Evolutionary conservation across 2,888 invertebrate genomes (phyloP).

Genomic region (Amaurobius ferox): DNA sequence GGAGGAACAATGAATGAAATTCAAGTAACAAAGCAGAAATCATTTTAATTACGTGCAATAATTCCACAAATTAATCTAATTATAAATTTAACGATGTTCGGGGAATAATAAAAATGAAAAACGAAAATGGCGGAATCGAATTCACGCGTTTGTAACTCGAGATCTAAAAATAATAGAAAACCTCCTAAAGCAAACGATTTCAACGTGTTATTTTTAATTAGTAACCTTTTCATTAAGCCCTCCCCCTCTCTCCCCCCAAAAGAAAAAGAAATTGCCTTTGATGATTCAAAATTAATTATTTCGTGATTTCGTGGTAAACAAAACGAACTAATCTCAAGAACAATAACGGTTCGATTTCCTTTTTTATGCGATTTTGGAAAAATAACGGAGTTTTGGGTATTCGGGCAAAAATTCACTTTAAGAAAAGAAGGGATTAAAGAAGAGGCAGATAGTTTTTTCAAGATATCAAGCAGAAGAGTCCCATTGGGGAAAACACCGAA

Average conservation of each 20-base stretch:
- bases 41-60: slow-evolving; percentile 2
- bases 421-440: not conserved
- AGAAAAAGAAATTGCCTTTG: not conserved
- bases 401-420: not conserved
- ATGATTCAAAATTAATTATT: slow-evolving; percentile 14
- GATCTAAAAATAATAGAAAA: slow-evolving; percentile 6
- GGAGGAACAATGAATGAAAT: not conserved
- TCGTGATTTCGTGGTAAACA: not conserved
- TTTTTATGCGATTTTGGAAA: not conserved
- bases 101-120: not conserved
- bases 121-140: not conserved
- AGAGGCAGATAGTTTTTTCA: not conserved
- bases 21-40: not conserved
- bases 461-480: not conserved
- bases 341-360: not conserved
- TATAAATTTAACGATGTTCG: not conserved
- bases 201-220: not conserved
- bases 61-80: slow-evolving; percentile 5
- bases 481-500: not conserved
- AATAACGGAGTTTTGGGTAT: not conserved
- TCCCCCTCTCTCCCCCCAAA: too few species aligned
- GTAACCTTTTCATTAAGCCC: not conserved
- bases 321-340: not conserved
- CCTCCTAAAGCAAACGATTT: not conserved
- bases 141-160: not conserved